phyloP scores from a whole-genome alignment of 2,888 invertebrate species.

The Plutella xylostella region DNA sequence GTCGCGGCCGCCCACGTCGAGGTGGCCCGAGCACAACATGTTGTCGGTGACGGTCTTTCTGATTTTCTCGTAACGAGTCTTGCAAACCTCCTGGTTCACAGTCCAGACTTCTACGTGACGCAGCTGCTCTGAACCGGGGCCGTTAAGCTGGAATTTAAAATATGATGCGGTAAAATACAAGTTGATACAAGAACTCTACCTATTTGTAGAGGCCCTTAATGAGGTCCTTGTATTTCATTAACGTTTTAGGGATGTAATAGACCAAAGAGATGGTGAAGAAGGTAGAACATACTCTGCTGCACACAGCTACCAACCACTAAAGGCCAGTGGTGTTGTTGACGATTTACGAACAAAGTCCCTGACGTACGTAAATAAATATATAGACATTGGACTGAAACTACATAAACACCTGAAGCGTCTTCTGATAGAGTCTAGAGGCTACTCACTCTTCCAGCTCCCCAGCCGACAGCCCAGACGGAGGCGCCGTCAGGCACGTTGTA shows the following conservation, averaged over 20 bases:
- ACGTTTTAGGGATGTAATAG: no score
- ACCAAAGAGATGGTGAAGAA: no score
- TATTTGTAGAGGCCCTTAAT: no score
- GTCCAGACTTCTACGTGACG: conserved; percentile 34
- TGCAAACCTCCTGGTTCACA: conserved; percentile 34
- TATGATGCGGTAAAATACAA: neutral
- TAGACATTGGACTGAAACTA: no score
- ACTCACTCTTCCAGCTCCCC: conserved; percentile 26
- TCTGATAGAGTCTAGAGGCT: no score
- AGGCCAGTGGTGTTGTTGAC: no score
- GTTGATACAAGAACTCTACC: neutral
- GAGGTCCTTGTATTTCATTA: no score
- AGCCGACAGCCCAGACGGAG: conserved; percentile 29
- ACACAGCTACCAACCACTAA: no score
- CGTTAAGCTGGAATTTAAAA: neutral
- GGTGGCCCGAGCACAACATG: conserved; percentile 46
- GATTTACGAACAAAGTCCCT: no score
- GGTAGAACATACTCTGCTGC: no score
- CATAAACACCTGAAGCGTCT: no score
- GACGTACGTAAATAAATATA: no score
- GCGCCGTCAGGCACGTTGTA: conserved; percentile 25
- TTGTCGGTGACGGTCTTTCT: conserved; percentile 28
- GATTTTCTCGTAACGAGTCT: conserved; percentile 34
- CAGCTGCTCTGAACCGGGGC: conserved; percentile 27
- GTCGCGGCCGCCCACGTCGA: conserved; percentile 36